A percentile compares a stretch with the other conserved stretches of the same genome.
Conservation (phyloP, 1,140 invertebrate species). For the Colletes gigas region DNA sequence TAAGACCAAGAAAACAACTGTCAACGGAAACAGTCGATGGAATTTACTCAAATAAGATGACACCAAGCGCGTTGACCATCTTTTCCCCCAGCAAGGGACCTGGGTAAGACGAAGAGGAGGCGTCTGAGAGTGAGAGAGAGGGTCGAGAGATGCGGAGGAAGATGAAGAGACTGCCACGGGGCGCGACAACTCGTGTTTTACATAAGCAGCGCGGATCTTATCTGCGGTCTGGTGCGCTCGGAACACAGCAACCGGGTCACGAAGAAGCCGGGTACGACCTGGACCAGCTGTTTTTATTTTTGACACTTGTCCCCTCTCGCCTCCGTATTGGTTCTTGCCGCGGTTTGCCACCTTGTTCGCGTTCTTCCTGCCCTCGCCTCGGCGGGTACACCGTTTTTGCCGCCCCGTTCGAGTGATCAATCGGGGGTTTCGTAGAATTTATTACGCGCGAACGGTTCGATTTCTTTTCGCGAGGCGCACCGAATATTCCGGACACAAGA, state of each 20-base stretch:
- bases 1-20: no score
- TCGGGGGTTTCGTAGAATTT: no score
- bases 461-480: no score
- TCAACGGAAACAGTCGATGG: no score
- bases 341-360: constrained; percentile 1
- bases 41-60: no score
- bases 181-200: constrained; percentile 72
- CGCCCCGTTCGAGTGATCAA: no score
- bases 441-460: no score
- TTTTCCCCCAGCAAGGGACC: no score
- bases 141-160: constrained; percentile 20
- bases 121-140: background rate
- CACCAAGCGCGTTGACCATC: no score
- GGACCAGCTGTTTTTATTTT: constrained; percentile 48
- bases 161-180: constrained; percentile 59
- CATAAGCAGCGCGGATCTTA: constrained; percentile 69
- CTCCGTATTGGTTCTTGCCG: background rate
- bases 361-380: constrained; percentile 31
- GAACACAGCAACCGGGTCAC: constrained; percentile 60
- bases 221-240: constrained; percentile 55
- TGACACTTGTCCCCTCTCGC: background rate
- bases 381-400: no score
- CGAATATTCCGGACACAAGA: no score
- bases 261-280: constrained; percentile 52
- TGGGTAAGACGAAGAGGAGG: constrained; percentile 2